These are phyloP conservation scores for Apistogramma diplotaenia DNA, from an alignment of 2,113 vertebrate species.

Conservation along the genomic window DNA sequence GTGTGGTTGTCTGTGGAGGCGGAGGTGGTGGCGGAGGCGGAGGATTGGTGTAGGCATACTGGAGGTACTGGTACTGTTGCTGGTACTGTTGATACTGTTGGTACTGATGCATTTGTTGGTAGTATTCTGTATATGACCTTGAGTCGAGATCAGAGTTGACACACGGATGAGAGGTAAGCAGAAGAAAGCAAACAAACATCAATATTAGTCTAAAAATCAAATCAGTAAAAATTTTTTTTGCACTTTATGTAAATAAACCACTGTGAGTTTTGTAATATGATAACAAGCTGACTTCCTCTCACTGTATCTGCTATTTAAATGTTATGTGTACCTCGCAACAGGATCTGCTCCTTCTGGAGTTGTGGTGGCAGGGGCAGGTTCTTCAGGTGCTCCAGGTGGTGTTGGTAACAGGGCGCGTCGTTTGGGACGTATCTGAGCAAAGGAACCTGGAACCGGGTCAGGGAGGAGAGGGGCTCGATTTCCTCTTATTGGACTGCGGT, in stretches of 20 bases:
- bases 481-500: constrained; percentile 78
- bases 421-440: constrained; percentile 70
- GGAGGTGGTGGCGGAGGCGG: constrained; percentile 65
- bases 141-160: not conserved
- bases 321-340: constrained; percentile 71
- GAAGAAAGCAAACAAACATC: not conserved
- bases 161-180: not conserved
- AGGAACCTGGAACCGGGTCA: constrained; percentile 75
- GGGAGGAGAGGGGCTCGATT: constrained; percentile 74
- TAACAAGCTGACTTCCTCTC: not conserved
- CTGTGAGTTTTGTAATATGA: not conserved
- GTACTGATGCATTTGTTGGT: constrained; percentile 81
- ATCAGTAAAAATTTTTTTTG: not conserved
- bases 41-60: constrained; percentile 76
- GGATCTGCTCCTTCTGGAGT: constrained; percentile 73
- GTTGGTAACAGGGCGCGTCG: constrained; percentile 78
- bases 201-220: not conserved
- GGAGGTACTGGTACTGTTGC: constrained; percentile 80
- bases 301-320: not conserved
- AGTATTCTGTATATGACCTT: constrained; percentile 81
- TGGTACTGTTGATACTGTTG: constrained; percentile 81
- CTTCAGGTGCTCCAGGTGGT: constrained; percentile 75
- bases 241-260: not conserved
- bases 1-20: constrained; percentile 54
- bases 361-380: constrained; percentile 41